phyloP scores from a whole-genome alignment of 2,797 vertebrate genomes.

The Nyctalus aviator region DNA sequence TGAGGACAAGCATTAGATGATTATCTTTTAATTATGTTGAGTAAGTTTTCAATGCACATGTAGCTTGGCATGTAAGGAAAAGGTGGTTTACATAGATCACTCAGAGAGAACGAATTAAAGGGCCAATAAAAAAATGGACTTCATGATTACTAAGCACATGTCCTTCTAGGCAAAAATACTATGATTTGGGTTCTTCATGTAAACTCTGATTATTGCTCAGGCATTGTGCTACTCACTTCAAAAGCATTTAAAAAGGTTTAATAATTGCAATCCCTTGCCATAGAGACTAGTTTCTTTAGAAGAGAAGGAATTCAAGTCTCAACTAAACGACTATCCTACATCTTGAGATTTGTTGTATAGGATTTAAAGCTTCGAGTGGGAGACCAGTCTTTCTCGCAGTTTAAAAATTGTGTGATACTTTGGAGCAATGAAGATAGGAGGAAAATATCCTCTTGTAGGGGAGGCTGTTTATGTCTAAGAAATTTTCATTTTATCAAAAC shows the following conservation, averaged over 20 bases:
- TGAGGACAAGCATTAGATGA: neutral
- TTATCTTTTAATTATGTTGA: conserved; percentile 36
- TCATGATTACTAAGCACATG: neutral
- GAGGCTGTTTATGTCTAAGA: neutral
- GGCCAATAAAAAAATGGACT: neutral
- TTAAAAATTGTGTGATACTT: conserved; percentile 23
- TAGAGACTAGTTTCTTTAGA: neutral
- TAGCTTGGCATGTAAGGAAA: neutral
- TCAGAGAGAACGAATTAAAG: conserved; percentile 12
- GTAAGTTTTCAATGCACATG: neutral
- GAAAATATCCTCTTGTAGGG: neutral
- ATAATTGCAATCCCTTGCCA: neutral
- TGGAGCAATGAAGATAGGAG: neutral
- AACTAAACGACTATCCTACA: neutral
- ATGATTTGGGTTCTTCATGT: neutral
- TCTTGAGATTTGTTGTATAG: neutral
- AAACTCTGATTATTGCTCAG: neutral
- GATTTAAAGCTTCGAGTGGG: neutral
- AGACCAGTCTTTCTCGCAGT: neutral
- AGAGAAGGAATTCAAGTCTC: conserved; percentile 15
- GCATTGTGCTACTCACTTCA: neutral
- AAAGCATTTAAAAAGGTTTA: neutral
- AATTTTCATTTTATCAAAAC: neutral
- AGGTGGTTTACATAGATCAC: neutral
- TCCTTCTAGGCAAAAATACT: neutral